Evolutionary conservation across 2,797 vertebrate species (phyloP).

Genomic region (Chelidonichthys spinosus): DNA sequence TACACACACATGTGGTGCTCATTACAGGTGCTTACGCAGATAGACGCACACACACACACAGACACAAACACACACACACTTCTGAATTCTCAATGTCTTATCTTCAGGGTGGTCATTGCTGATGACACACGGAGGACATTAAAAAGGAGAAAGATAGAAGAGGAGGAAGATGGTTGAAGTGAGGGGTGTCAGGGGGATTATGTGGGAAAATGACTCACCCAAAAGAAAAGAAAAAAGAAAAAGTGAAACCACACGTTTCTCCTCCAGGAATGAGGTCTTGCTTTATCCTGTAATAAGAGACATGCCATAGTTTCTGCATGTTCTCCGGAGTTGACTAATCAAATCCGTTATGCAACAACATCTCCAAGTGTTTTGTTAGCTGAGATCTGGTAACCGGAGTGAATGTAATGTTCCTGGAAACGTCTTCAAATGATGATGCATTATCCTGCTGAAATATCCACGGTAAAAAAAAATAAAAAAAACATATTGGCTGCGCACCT

Average conservation of each 20-base stretch:
- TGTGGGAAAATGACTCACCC: constrained; percentile 41
- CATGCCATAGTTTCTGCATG: constrained; percentile 28
- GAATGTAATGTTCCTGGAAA: constrained; percentile 27
- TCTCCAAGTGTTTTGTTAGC: constrained; percentile 28
- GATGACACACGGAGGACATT: constrained; percentile 62
- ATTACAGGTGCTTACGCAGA: constrained; percentile 81
- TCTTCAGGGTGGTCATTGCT: constrained; percentile 80
- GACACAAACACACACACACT: constrained; percentile 55
- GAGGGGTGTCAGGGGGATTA: constrained; percentile 23
- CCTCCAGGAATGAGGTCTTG: constrained; percentile 20
- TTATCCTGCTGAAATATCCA: constrained; percentile 5
- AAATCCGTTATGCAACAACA: constrained; percentile 25
- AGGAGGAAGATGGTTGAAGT: constrained; percentile 29
- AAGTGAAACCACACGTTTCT: constrained; percentile 45
- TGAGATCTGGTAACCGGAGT: constrained; percentile 24
- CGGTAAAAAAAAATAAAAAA: neutral
- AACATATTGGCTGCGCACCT: constrained; percentile 36
- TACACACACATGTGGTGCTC: constrained; percentile 83
- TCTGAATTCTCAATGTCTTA: constrained; percentile 71
- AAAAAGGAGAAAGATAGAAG: constrained; percentile 39
- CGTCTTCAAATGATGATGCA: neutral
- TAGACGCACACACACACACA: constrained; percentile 44
- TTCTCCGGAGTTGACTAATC: constrained; percentile 32
- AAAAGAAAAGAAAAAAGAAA: constrained; percentile 47
- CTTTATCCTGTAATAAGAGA: constrained; percentile 44